Percentiles rank a stretch among this genome's conserved stretches.
Conservation (phyloP, 2,797 vertebrate species). For the Ataeniobius toweri region DNA sequence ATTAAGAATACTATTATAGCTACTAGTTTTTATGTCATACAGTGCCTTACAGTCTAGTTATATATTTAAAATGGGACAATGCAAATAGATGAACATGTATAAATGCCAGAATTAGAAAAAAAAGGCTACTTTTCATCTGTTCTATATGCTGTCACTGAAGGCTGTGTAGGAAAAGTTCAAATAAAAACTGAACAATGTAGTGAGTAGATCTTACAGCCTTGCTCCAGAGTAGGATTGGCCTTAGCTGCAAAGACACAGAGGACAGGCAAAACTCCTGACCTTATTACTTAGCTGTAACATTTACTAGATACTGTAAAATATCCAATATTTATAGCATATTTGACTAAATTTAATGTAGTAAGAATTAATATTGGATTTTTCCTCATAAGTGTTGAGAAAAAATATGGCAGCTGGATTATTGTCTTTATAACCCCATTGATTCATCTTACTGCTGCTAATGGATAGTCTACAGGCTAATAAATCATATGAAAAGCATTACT, state of each 20-base stretch:
- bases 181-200: not conserved
- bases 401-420: not conserved
- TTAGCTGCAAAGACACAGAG: not conserved
- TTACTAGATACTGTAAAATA: not conserved
- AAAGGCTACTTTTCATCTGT: not conserved
- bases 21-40: not conserved
- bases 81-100: not conserved
- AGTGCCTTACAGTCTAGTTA: not conserved
- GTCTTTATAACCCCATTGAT: not conserved
- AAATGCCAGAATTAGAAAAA: slow-evolving; percentile 1
- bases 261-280: not conserved
- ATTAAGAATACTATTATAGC: not conserved
- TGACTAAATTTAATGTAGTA: not conserved
- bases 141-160: not conserved
- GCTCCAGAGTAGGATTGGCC: not conserved
- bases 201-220: not conserved
- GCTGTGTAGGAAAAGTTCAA: not conserved
- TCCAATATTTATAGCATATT: not conserved
- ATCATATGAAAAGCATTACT: not conserved
- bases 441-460: not conserved
- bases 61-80: not conserved
- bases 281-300: not conserved
- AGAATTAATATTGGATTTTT: not conserved
- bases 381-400: not conserved
- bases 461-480: not conserved